Evolutionary conservation across 35 echinoderm and acorn worm species (phyloP), one percentile per base, ranked within the genome.

Genomic region (Heliocidaris erythrogramma): DNA sequence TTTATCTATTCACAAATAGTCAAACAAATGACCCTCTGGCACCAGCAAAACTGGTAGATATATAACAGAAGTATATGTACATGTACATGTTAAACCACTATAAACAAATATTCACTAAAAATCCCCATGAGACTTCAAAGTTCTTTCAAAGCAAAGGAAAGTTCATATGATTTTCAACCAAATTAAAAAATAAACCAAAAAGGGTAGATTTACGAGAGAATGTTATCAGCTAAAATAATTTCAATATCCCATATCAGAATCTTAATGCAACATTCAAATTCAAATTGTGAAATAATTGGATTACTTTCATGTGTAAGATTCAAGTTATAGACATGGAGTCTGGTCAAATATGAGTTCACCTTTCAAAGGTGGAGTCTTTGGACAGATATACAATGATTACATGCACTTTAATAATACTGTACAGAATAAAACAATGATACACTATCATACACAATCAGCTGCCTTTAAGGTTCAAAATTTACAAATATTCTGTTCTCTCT

Each of bases 401-500:
- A 78, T 18, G 18, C 18, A 78, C 21, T 27, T n/a, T n/a, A n/a
- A n/a, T 78, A 78, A 78, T 78, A 78, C 65, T 78, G 65, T 78
- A 78, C 65, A 78, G 65, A 78, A 78, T 78, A 78, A 78, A 17
- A 78, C 52, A 56, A 56, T 21, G 18, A 47, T 89, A 89, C 87
- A 89, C 47, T 35, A 89, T 32, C 18, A 89, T 89, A 89, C 87
- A 89, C 32, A 14, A 89, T 89, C 87, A 89, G 87, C 87, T 89
- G 87, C 87, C 31, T 48, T 89, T 89, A 17, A 31, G 5, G 16
- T 89, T 47, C 87, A 13, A 89, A 89, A 89, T 89, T 89, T 89
- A 89, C 87, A 89, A 16, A 89, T 89, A 47, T 89, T 48, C 29
- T 5, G 9, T 47, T 48, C 0, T 95, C 96, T 95, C 97, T 96